These are phyloP conservation scores for Anticlea derivata DNA, from an alignment of 2,888 invertebrate species.

Conservation along the genomic window DNA sequence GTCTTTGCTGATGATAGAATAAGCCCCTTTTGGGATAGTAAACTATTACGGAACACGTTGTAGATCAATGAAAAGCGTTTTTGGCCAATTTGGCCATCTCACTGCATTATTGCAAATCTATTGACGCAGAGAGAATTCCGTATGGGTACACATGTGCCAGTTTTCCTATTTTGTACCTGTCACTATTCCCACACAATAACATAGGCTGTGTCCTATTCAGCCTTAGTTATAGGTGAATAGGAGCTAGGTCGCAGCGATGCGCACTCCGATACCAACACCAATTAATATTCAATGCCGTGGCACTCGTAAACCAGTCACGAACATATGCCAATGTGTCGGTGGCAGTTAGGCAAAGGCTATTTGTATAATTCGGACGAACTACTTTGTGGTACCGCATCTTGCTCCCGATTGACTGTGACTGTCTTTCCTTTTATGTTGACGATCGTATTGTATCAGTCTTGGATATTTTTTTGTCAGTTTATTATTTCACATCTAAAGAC, in stretches of 20 bases:
- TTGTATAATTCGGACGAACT: constrained; percentile 77
- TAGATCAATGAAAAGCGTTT: no score
- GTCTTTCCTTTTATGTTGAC: constrained; percentile 18
- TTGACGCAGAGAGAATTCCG: constrained; percentile 11
- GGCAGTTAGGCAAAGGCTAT: constrained; percentile 76
- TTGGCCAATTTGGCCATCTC: no score
- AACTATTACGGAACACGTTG: no score
- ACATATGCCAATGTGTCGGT: constrained; percentile 80
- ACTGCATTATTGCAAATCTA: constrained; percentile 11
- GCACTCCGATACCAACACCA: constrained; percentile 76
- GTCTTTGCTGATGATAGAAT: no score
- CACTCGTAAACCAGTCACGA: constrained; percentile 82
- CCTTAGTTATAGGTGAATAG: constrained; percentile 45
- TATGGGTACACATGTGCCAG: constrained; percentile 24
- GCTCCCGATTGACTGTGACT: constrained; percentile 21
- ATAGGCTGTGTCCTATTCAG: constrained; percentile 27
- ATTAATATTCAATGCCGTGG: constrained; percentile 82
- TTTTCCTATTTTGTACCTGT: constrained; percentile 19
- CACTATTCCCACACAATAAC: constrained; percentile 27
- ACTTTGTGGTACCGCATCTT: constrained; percentile 40
- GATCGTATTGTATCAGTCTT: not conserved
- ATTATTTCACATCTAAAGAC: not conserved
- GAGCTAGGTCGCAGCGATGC: constrained; percentile 73
- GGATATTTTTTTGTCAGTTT: not conserved
- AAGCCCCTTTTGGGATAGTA: no score